Evolutionary conservation across 2,888 invertebrate species (phyloP).

Genomic region (Schizotus pectinicornis): DNA sequence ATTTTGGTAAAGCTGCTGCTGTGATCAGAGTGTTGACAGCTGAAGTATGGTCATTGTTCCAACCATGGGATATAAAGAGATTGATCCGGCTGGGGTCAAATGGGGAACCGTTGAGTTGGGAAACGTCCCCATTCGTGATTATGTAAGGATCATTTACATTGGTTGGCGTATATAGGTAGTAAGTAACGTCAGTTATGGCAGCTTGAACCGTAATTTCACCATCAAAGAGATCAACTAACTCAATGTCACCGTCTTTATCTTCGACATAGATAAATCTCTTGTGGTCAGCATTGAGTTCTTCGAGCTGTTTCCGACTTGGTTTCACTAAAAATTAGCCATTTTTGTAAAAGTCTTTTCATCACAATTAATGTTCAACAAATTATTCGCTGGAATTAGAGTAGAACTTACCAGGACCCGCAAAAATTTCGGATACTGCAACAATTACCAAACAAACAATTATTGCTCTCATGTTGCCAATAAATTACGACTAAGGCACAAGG

Average conservation of each 20-base stretch:
- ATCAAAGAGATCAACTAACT: constrained; percentile 11
- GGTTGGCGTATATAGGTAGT: constrained; percentile 39
- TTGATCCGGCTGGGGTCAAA: constrained; percentile 37
- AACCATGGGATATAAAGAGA: constrained; percentile 52
- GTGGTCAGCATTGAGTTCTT: constrained; percentile 15
- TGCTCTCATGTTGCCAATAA: constrained; percentile 15
- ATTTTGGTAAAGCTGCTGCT: constrained; percentile 35
- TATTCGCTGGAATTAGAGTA: no score
- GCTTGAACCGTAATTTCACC: constrained; percentile 12
- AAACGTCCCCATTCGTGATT: constrained; percentile 26
- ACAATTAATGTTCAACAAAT: no score
- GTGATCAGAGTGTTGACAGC: constrained; percentile 37
- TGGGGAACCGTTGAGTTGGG: constrained; percentile 16
- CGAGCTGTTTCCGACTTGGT: no score
- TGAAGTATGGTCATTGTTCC: constrained; percentile 43
- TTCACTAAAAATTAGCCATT: no score
- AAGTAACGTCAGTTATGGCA: constrained; percentile 35
- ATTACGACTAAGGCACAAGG: not conserved
- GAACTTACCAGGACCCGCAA: constrained; percentile 20
- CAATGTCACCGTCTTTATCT: constrained; percentile 6
- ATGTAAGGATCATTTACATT: constrained; percentile 26
- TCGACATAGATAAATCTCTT: constrained; percentile 17
- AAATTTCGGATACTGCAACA: not conserved
- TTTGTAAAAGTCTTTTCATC: no score
- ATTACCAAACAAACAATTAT: constrained; percentile 1